Evolutionary conservation across 2,113 vertebrate species (phyloP), one percentile per base, ranked within the genome.

Genomic region (Marmota flaviventris): DNA sequence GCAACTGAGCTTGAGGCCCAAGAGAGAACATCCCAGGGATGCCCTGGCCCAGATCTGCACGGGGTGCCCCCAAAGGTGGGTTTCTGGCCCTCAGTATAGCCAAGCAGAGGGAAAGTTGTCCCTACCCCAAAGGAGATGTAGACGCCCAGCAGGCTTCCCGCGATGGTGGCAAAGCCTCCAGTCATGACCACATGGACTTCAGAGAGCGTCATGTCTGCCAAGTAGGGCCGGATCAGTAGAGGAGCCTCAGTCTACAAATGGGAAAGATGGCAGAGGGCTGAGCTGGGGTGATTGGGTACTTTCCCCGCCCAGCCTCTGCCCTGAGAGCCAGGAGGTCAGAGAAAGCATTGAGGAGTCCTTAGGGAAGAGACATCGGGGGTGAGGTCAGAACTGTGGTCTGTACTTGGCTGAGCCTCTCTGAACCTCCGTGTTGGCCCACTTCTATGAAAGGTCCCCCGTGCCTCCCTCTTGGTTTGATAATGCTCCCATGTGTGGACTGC

Each of bases 101-200:
- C 58, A 10, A n/a, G 53, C 82, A 67, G 22, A 61, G 42, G 65
- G 61, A 86, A 39, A 27, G 12, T 6, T 56, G 2, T 10, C 78
- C 99, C 98, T 98, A 99, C 99, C 98, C 99, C 99, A 95, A 99
- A 99, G 61, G 99, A 99, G 96, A 99, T 99, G 97, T 99, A 99
- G 45, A 99, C 99, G 0, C 99, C 99, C 99, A 99, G 99, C 72
- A 99, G 99, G 0, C 99, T 99, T 83, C 99, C 99, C 0, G 99
- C 99, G 2, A 99, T 99, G 39, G 99, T 99, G 70, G 99, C 99
- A 39, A 99, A 99, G 83, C 99, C 99, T 4, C 99, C 99, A 0
- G 98, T 98, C 99, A 99, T 99, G 86, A 99, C 99, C 0, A 99
- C 99, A 0, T 99, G 99, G 81, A 99, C 95, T 97, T 99, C 99